Base-by-base conservation (phyloP, 2,113 vertebrate species). In the Nannobrachium achirus region DNA sequence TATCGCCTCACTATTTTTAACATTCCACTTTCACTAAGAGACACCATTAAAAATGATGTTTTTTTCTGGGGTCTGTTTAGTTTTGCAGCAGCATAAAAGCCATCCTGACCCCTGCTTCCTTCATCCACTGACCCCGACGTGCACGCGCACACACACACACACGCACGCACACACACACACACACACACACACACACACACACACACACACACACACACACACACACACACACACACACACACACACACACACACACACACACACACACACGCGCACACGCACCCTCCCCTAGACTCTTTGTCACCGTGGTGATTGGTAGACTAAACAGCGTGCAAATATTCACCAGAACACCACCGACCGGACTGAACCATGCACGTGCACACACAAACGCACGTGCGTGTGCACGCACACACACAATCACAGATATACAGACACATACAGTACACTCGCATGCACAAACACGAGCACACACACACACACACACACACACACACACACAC, bases 261-360 rank as follows among this genome's bases (percentile, higher is more conserved):
- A 63, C 20, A 38, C 38, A 59, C 25, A 10, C 19, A 7, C 63
- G 59, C 20, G 49, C 56, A 66, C 75, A 6, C 33, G 14, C 66
- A 48, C 8, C 16, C 20, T 8, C 53, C 11, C 7, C 63, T 14
- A 96, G 95, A 96, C 95, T 95, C 90, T 87, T 82, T 59, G 95
- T 96, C 95, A 97, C 95, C 94, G 92, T 78, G 76, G 64, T 95
- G 96, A 96, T 95, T 87, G 87, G 94, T 95, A 97, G 96, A 97
- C 96, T 97, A 97, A 98, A 97, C 96, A 97, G 90, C 84, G 6
- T 62, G 81, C 89, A 93, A n/a, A 85, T 80, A 87, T 78, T 89
- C 86, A 83, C 86, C 91, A 90, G 90, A 87, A 76, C 86, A 86
- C 75, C 73, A 52, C 73, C 79, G 69, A 53, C 71, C 48, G 84